phyloP scores from a whole-genome alignment of 2,888 invertebrate species.

The Napeogenes sylphis region DNA sequence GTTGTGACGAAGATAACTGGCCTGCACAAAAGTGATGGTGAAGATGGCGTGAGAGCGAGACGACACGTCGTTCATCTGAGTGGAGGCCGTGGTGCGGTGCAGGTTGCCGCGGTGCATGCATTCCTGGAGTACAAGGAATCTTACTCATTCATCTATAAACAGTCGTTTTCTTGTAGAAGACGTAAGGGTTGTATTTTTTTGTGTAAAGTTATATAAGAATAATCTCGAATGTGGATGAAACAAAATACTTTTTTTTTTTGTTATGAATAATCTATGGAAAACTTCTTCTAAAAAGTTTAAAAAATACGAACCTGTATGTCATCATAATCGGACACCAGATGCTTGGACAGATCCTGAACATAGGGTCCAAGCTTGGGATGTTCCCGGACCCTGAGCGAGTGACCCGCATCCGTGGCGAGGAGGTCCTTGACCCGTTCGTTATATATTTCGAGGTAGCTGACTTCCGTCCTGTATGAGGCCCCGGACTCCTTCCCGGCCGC shows the following conservation, averaged over 20 bases:
- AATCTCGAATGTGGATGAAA: too few relatives aligned
- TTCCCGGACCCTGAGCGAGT: constrained; percentile 86
- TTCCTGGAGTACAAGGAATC: constrained; percentile 66
- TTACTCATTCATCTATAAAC: too few relatives aligned
- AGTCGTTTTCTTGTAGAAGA: too few relatives aligned
- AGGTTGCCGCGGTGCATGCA: constrained; percentile 88
- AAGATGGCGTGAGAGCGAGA: constrained; percentile 95
- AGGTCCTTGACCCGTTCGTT: constrained; percentile 89
- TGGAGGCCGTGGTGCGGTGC: constrained; percentile 90
- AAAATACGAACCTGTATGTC: constrained; percentile 82
- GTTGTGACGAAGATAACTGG: constrained; percentile 85
- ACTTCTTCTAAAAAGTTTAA: too few relatives aligned
- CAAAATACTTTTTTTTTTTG: too few relatives aligned
- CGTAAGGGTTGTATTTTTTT: too few relatives aligned
- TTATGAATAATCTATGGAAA: too few relatives aligned
- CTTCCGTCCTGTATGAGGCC: constrained; percentile 90
- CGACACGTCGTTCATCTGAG: constrained; percentile 95
- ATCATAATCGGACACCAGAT: constrained; percentile 90
- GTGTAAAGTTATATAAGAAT: too few relatives aligned
- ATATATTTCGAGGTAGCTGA: constrained; percentile 91
- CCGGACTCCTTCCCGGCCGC: constrained; percentile 88
- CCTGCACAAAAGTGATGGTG: constrained; percentile 93
- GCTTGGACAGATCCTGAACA: constrained; percentile 91
- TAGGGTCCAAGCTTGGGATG: constrained; percentile 89
- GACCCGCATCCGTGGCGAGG: constrained; percentile 78